Conservation (phyloP, 2,888 invertebrate genomes). For the Heliconius ismenius region DNA sequence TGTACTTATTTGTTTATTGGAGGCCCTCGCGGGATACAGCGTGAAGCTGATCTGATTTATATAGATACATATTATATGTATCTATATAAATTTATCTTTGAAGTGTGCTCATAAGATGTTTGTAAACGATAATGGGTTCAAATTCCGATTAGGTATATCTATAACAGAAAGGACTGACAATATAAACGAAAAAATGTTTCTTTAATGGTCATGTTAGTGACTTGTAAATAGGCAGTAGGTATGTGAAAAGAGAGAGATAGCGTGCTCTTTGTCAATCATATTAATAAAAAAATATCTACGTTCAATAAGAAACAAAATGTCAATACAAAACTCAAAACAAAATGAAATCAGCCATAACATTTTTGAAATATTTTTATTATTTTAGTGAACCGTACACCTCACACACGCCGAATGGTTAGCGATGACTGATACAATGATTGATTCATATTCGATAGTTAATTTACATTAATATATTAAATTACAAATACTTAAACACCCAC, state of each 20-base stretch:
- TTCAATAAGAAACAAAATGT: not conserved
- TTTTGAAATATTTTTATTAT: slow-evolving; percentile 64
- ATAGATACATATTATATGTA: too few relatives aligned
- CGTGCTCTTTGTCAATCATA: too few relatives aligned
- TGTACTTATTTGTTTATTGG: too few relatives aligned
- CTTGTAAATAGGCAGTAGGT: too few relatives aligned
- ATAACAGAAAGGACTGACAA: too few relatives aligned
- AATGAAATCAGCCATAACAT: slow-evolving; percentile 52
- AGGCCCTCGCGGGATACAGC: too few relatives aligned
- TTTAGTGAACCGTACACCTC: slow-evolving; percentile 66
- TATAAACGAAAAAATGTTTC: too few relatives aligned
- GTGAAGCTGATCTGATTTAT: too few relatives aligned
- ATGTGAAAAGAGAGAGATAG: too few relatives aligned
- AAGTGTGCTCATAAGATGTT: not conserved
- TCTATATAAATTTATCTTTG: too few relatives aligned
- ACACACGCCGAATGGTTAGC: slow-evolving; percentile 76
- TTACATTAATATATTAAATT: slow-evolving; percentile 60
- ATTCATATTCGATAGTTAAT: slow-evolving; percentile 56
- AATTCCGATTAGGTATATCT: not conserved
- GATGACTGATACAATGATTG: slow-evolving; percentile 72
- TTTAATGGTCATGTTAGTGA: too few relatives aligned
- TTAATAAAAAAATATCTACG: not conserved
- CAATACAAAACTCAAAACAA: slow-evolving; percentile 19
- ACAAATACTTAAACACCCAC: slow-evolving; percentile 65
- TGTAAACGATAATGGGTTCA: not conserved